Evolutionary conservation across 2,888 invertebrate species (phyloP), one percentile per base, ranked within the genome.

Genomic region (Mesochorus sp.): DNA sequence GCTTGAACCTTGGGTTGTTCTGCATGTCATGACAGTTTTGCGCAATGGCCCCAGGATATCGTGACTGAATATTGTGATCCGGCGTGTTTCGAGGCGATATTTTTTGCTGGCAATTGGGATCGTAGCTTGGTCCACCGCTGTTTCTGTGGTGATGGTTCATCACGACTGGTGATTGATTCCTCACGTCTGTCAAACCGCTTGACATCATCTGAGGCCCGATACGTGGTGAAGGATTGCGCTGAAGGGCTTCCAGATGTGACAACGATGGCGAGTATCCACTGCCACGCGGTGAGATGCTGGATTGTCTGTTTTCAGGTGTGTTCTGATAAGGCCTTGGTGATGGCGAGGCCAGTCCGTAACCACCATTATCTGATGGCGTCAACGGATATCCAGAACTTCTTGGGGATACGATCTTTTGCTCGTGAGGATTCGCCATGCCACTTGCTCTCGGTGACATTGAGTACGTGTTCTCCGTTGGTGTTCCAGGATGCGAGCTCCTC

Each of bases 351-450:
- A 87, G 79, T 74, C 81, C 83, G 75, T 88, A 89, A 66, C 80
- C 80, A 14, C 85, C 83, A 24, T 86, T 76, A 1, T 71, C 8
- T 8, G 76, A 66, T 12, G 85, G 81, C 8, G 83, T 83, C 2
- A 82, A 57, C 3, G 87, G 86, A 70, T 88, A 89, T 4, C 88
- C 89, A 2, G 89, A 80, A 53, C 85, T 87, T 55, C 89, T 84
- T 0, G 89, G 88, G n/a, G 90, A 87, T 10, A 84, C 71, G 42
- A 87, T 82, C 64, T 83, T 87, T 24, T 86, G 86, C 28, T 90
- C 90, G 2, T 90, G 90, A 2, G 86, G 84, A 17, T 85, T 86
- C 1, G 83, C 68, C 0, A 85, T 80, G n/a, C 85, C 84, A 0
- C 83, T 76, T 5, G 53, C n/a, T 66, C 89, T 83, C 0, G 89